Evolutionary conservation across 2,113 vertebrate genomes (phyloP), one percentile per base, ranked within the genome.

Genomic region (Seriola aureovittata): DNA sequence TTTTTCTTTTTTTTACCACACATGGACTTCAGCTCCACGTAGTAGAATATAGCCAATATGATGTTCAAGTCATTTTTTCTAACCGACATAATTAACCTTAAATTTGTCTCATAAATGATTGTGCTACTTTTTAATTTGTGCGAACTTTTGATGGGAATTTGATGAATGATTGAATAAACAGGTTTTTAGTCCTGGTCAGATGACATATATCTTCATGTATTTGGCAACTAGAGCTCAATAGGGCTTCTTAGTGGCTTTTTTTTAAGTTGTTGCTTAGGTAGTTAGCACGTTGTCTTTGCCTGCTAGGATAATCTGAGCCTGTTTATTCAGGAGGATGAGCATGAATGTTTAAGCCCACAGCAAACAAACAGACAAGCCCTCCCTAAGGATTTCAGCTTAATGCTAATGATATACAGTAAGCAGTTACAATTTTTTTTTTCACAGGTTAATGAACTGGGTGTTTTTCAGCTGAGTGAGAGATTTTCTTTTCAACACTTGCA

Each of bases 271-370:
- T 65, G 19, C 72, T 54, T 17, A 13, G 75, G 55, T 71, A 66
- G 77, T 72, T 72, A 72, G 67, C 75, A 48, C 58, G 75, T 82
- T 80, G 64, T 75, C 48, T 71, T 71, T 71, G 75, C 64, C 71
- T 76, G 71, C 67, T 52, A 3, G n/a, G 62, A 80, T 85, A 82
- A 92, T 90, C 85, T 48, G 4, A 10, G 40, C 38, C 70, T 92
- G 84, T 90, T 89, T 90, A 88, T 84, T 90, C 76, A 82, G 63
- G 77, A 74, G 74, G 80, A 87, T 76, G 81, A 88, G 83, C 84
- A 62, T 74, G 69, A 84, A 89, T 84, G 65, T 90, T 83, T 78
- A 74, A 90, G 63, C 73, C 77, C 58, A 48, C 60, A 54, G 88
- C 74, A 88, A 88, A 88, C 85, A 88, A 85, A 89, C 78, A 88